Evolutionary conservation across 2,888 invertebrate species (phyloP), one percentile per base, ranked within the genome.

Genomic region (Melanotus villosus): DNA sequence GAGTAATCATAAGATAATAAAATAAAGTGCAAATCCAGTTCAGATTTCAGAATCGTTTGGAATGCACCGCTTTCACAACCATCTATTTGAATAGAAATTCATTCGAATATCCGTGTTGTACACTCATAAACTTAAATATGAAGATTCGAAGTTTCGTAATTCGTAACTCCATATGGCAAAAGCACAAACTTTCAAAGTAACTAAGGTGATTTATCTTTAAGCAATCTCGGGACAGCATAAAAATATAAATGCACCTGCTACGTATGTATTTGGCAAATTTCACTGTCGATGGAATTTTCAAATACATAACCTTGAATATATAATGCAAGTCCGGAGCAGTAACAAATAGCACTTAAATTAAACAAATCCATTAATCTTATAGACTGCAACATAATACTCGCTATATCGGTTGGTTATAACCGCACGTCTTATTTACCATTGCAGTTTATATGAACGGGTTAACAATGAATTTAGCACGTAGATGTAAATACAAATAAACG

Each of bases 331-430:
- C 57, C 18, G 9, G 38, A 63, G 16, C 36, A 52, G 38, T 58
- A 71, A 72, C 66, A 69, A 72, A 72, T 69, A 67, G 65, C 63
- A 66, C 60, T 65, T 65, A 68, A 68, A 68, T 68, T 71, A 68
- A 68, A 68, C 60, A 65, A 64, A 60, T 36, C 68, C 71, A 71
- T 71, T 71, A 71, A 71, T 71, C 71, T 68, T 60, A 41, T 41
- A 16, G 62, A 57, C 65, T 47, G 57, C 50, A 59, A 54, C 58
- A 63, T 62, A 71, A 68, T 62, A 36, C 62, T 36, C 45, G 14
- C n/a, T 32, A 32, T 62, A 16, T 47, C 50, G 23, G 6, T 18
- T 36, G 30, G 45, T 50, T 32, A 23, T 36, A 30, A 43, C 45
- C 36, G 18, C 62, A 34, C 62, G 50, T 21, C 47, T 12, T 30